Evolutionary conservation across 1,140 invertebrate species (phyloP).

Genomic region (Lepidurus apus): DNA sequence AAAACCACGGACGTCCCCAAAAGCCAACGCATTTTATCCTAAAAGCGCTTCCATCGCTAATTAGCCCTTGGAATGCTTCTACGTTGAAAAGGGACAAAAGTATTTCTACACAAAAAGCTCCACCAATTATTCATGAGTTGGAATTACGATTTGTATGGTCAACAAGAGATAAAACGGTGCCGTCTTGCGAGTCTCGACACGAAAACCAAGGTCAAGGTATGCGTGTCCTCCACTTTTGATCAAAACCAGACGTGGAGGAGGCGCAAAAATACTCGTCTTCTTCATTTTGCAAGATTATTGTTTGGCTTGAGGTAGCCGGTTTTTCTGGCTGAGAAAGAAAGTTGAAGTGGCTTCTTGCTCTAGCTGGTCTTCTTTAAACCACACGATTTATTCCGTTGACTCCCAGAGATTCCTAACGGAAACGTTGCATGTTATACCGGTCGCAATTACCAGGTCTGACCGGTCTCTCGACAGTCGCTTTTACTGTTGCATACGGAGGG

Average conservation of each 20-base stretch:
- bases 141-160: too few relatives aligned
- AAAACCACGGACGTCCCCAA: background rate
- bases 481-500: slow-evolving; percentile 5
- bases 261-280: too few relatives aligned
- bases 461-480: background rate
- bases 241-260: background rate
- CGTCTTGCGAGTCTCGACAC: background rate
- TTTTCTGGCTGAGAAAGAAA: background rate
- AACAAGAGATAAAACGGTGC: background rate
- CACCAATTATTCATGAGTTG: too few relatives aligned
- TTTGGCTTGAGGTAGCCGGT: background rate
- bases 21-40: background rate
- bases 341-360: background rate
- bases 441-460: background rate
- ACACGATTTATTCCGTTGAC: background rate
- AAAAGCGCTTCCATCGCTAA: background rate
- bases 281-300: background rate
- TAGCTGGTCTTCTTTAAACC: background rate
- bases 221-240: background rate
- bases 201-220: background rate
- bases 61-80: background rate
- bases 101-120: background rate
- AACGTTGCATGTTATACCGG: background rate
- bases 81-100: background rate
- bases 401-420: background rate